phyloP scores from a whole-genome alignment of 2,797 vertebrate genomes.

The Chiloscyllium punctatum region DNA sequence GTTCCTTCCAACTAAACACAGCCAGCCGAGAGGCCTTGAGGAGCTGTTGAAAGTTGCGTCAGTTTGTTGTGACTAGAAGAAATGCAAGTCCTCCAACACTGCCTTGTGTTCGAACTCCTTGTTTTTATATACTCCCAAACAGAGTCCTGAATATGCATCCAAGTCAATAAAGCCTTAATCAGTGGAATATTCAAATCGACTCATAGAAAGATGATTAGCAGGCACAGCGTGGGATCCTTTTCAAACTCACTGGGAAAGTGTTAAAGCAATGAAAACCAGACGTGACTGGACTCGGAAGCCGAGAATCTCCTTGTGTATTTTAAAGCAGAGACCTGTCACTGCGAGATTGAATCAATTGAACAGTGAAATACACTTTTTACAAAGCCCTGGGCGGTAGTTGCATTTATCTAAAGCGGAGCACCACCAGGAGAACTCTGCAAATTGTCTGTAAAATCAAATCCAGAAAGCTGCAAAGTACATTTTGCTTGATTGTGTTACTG shows the following conservation, averaged over 20 bases:
- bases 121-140: constrained; percentile 9
- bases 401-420: neutral
- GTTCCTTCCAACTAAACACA: neutral
- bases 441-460: constrained; percentile 20
- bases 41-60: neutral
- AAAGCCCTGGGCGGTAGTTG: constrained; percentile 12
- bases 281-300: neutral
- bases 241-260: constrained; percentile 18
- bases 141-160: constrained; percentile 20
- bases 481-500: constrained; percentile 2
- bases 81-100: neutral
- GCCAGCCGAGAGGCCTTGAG: constrained; percentile 10
- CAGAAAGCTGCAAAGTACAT: constrained; percentile 13
- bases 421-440: constrained; percentile 1
- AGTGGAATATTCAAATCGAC: constrained; percentile 33
- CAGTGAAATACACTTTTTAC: constrained; percentile 15
- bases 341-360: constrained; percentile 18
- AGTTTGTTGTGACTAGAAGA: constrained; percentile 22
- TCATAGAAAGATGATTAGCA: constrained; percentile 37
- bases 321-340: neutral
- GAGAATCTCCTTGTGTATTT: constrained; percentile 28
- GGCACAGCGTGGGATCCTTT: constrained; percentile 24
- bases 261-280: constrained; percentile 29
- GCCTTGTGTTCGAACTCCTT: neutral
- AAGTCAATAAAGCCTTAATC: constrained; percentile 35